These are phyloP conservation scores for Brachionus sp. DNA, from an alignment of 1,140 invertebrate genomes.

Conservation along the genomic window DNA sequence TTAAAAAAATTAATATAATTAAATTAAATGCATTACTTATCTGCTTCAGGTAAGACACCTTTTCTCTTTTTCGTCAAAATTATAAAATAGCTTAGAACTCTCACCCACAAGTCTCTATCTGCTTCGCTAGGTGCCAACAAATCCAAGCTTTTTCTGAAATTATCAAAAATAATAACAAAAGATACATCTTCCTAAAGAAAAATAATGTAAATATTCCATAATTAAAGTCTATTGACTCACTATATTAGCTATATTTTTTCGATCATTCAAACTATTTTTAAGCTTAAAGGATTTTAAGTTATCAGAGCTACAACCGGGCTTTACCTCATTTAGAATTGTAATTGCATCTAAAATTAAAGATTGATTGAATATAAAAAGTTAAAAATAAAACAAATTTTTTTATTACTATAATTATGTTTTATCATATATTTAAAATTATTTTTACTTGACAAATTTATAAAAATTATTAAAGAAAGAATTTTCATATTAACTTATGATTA, in stretches of 20 bases:
- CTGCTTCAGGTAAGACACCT: constrained; percentile 38
- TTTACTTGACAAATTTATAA: too few species aligned
- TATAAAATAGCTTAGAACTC: constrained; percentile 39
- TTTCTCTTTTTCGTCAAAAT: constrained; percentile 39
- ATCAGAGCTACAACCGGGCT: constrained; percentile 18
- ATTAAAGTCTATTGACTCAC: neutral
- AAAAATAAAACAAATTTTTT: neutral
- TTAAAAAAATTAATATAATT: neutral
- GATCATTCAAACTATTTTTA: constrained; percentile 27
- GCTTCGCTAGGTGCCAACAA: constrained; percentile 15
- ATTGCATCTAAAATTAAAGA: neutral
- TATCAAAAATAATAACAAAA: constrained; percentile 37
- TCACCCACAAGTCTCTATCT: constrained; percentile 9
- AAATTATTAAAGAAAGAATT: too few species aligned
- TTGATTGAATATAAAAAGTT: neutral
- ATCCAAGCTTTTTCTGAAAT: constrained; percentile 38
- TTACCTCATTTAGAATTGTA: constrained; percentile 14
- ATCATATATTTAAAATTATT: too few species aligned
- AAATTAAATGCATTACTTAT: constrained; percentile 5
- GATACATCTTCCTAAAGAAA: constrained; percentile 26
- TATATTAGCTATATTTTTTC: constrained; percentile 17
- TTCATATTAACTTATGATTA: too few species aligned
- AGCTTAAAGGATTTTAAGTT: constrained; percentile 32
- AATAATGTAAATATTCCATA: neutral
- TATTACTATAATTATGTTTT: neutral